Evolutionary conservation across 2,888 invertebrate species (phyloP).

Genomic region (Campopleginae sp.): DNA sequence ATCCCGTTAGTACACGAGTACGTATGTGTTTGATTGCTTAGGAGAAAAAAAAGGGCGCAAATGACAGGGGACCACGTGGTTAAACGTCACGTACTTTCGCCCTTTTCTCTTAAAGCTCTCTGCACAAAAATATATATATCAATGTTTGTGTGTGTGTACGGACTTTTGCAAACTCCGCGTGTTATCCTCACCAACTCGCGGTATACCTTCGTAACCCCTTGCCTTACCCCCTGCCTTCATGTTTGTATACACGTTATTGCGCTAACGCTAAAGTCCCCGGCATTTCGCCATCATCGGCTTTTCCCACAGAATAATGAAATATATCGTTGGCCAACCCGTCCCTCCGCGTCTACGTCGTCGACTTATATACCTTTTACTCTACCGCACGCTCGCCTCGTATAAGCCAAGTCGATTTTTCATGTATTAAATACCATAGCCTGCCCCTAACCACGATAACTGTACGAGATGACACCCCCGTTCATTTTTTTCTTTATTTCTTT

Average conservation of each 20-base stretch:
- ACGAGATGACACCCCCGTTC: neutral
- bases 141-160: neutral
- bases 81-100: neutral
- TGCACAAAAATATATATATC: neutral
- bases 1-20: neutral
- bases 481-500: neutral
- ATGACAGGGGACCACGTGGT: too few species aligned
- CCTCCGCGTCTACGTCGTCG: slow-evolving; percentile 33
- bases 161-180: slow-evolving; percentile 28
- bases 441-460: slow-evolving; percentile 6
- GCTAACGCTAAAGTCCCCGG: slow-evolving; percentile 66
- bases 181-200: slow-evolving; percentile 40
- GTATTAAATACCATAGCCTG: slow-evolving; percentile 47
- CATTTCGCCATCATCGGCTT: slow-evolving; percentile 68
- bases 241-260: slow-evolving; percentile 68
- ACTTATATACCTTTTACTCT: slow-evolving; percentile 45
- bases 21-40: neutral
- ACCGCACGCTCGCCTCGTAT: neutral
- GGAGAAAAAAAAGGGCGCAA: slow-evolving; percentile 10
- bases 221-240: neutral
- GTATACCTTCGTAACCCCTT: slow-evolving; percentile 16
- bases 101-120: neutral
- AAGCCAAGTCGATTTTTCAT: slow-evolving; percentile 58
- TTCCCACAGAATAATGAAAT: slow-evolving; percentile 71
- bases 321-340: slow-evolving; percentile 65